These are phyloP conservation scores for Tinea pellionella DNA, from an alignment of 2,888 invertebrate genomes.

Conservation along the genomic window DNA sequence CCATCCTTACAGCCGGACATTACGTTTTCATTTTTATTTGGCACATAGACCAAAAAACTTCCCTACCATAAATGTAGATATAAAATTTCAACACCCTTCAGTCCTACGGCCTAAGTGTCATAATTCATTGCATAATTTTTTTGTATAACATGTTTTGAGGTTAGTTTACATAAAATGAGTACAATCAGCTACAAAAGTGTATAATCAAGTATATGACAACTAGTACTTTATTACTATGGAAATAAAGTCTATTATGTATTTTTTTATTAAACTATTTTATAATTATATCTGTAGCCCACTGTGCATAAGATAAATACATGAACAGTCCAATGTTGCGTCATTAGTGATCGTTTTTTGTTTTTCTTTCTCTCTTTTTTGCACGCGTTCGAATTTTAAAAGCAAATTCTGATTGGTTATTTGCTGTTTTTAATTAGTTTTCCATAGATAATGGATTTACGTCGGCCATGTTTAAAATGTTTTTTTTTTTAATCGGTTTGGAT, in stretches of 20 bases:
- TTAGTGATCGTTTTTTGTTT: constrained; percentile 1
- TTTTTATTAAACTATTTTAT: neutral
- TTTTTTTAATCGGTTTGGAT: neutral
- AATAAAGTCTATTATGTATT: neutral
- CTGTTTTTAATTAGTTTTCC: constrained; percentile 7
- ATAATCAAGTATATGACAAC: neutral
- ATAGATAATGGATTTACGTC: constrained; percentile 7
- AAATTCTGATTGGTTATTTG: constrained; percentile 8
- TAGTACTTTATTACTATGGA: neutral
- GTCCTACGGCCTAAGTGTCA: neutral
- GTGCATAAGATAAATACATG: neutral
- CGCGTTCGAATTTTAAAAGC: constrained; percentile 2
- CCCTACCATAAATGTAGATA: constrained; percentile 26
- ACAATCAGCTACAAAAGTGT: neutral
- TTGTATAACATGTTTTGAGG: neutral
- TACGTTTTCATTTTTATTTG: constrained; percentile 68
- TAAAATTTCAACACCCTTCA: neutral
- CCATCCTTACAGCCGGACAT: constrained; percentile 41
- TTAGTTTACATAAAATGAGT: neutral
- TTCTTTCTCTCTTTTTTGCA: neutral
- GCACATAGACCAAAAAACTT: constrained; percentile 65
- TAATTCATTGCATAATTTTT: neutral
- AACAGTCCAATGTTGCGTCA: neutral
- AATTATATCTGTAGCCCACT: neutral
- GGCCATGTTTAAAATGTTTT: neutral